Base-by-base conservation (phyloP, 2,113 vertebrate genomes). In the Proteles cristata region DNA sequence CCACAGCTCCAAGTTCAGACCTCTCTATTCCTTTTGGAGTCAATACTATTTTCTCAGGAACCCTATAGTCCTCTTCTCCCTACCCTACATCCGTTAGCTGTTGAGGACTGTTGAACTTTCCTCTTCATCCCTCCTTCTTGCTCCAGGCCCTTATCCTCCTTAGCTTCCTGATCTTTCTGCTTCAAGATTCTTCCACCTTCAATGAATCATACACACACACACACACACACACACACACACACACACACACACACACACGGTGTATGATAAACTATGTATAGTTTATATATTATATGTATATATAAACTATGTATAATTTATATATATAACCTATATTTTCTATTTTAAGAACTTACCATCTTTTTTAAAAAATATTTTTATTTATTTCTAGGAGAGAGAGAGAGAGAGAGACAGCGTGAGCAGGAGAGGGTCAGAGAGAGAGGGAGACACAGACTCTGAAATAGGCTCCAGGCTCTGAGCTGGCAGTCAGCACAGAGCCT, bases 331-430 rank as follows among this genome's bases (percentile, higher is more conserved):
- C 9, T 93, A 25, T 26, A 77, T 69, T 93, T 93, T 33, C 28
- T 84, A 65, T 93, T 92, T 77, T 68, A 93, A n/a, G 28, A 93
- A 93, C 28, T 68, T 87, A 68, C 8, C 65, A 81, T 88, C 63
- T 80, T 61, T 39, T 39, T 39, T 39, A 39, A 39, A 39, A 39
- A 39, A 39, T 39, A 39, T n/a, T n/a, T n/a, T n/a, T 39, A 39
- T 39, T 39, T 39, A 39, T 39, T 39, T 39, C 39, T 39, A 39
- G 39, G 39, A 39, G 39, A 39, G 39, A 39, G 39, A 39, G 39
- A 39, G 39, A 39, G 39, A 39, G 39, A 39, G 39, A 39, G 39
- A 39, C 39, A 39, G 39, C 39, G 39, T 39, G 39, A 39, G 39
- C 39, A 39, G 39, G 39, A 4, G 39, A 39, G 39, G 39, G 39